Conservation (phyloP, 1,140 invertebrate species). For the Coptotermes formosanus region DNA sequence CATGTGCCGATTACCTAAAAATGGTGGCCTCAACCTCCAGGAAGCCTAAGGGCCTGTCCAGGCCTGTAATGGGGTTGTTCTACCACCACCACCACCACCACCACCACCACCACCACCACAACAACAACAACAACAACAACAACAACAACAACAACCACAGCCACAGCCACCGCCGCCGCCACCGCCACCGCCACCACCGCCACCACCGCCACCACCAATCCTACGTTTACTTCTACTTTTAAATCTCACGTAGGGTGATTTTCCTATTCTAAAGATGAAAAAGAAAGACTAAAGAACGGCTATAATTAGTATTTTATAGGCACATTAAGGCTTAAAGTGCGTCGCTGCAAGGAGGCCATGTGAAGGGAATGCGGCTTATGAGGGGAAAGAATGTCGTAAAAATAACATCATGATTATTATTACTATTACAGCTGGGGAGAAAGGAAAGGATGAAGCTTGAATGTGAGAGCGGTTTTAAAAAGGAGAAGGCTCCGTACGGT, state of each 20-base stretch:
- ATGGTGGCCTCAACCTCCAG: too few species aligned
- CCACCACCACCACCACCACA: too few species aligned
- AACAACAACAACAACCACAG: too few species aligned
- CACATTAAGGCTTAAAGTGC: neutral
- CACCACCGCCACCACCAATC: too few species aligned
- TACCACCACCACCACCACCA: too few species aligned
- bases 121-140: too few species aligned
- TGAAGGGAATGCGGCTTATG: neutral
- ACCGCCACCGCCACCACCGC: too few species aligned
- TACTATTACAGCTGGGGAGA: neutral
- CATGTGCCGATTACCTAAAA: too few species aligned
- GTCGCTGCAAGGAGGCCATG: neutral
- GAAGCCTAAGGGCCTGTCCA: too few species aligned
- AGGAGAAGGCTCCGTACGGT: neutral
- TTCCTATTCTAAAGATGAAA: neutral
- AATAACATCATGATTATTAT: conserved; percentile 18
- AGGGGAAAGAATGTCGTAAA: neutral
- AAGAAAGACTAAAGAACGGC: neutral
- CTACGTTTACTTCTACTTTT: neutral
- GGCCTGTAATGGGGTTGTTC: too few species aligned
- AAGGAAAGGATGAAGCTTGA: neutral
- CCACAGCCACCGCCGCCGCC: too few species aligned
- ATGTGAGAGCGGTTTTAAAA: neutral
- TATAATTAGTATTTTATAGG: conserved; percentile 18
- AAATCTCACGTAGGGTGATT: neutral